A percentile compares a stretch with the other conserved stretches of the same genome.
phyloP scores from a whole-genome alignment of 1,140 invertebrate species.

The Drosophila pandora region DNA sequence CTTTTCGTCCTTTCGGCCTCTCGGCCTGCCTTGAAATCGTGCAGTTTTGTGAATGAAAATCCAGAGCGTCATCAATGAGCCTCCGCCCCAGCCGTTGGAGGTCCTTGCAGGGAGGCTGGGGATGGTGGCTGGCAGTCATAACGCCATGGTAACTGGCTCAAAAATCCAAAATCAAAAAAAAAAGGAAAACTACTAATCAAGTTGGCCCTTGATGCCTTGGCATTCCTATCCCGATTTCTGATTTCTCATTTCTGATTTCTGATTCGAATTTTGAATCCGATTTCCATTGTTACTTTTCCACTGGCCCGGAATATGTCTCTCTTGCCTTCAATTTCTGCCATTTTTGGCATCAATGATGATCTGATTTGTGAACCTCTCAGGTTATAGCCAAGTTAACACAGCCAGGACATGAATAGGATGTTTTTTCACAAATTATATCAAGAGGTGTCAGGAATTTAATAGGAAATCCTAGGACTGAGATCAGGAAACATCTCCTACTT shows the following conservation, averaged over 20 bases:
- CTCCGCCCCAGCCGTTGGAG: neutral
- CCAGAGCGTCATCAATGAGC: slow-evolving; percentile 61
- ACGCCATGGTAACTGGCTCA: neutral
- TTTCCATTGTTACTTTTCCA: neutral
- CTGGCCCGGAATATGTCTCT: too few relatives aligned
- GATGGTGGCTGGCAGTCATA: neutral
- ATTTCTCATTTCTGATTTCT: neutral
- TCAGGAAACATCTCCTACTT: slow-evolving; percentile 17
- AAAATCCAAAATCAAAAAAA: neutral
- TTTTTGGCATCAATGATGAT: neutral
- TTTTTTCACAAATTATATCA: too few relatives aligned
- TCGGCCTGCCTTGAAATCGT: slow-evolving; percentile 55
- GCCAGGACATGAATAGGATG: too few relatives aligned
- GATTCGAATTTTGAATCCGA: neutral
- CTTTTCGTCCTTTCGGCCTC: too few relatives aligned
- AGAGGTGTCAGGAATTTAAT: too few relatives aligned
- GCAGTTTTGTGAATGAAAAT: slow-evolving; percentile 74
- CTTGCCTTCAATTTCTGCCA: neutral
- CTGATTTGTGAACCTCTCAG: neutral
- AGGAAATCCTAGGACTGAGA: too few relatives aligned
- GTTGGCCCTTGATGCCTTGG: neutral
- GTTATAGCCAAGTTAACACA: too few relatives aligned
- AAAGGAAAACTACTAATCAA: neutral
- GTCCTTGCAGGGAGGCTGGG: neutral
- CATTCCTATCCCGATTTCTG: neutral